A percentile compares a stretch with the other conserved stretches of the same genome.
phyloP scores from a whole-genome alignment of 2,888 invertebrate genomes.

The Parnassius apollo region DNA sequence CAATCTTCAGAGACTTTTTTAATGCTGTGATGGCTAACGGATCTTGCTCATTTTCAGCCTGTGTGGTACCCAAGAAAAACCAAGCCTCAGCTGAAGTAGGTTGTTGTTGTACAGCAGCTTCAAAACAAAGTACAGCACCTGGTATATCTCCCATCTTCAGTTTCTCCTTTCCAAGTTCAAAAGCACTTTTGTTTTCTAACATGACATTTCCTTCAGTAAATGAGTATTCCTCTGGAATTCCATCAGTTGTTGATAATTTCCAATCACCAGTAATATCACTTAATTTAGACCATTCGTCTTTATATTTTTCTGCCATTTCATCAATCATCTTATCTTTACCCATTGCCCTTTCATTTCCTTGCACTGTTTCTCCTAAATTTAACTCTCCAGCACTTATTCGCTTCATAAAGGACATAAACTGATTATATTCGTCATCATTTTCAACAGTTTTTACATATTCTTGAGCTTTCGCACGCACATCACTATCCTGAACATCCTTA shows the following conservation, averaged over 20 bases:
- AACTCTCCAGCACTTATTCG: slow-evolving; percentile 86
- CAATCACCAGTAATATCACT: slow-evolving; percentile 85
- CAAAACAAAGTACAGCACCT: slow-evolving; percentile 97
- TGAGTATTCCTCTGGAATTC: slow-evolving; percentile 84
- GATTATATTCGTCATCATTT: slow-evolving; percentile 85
- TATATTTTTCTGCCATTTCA: slow-evolving; percentile 82
- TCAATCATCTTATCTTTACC: slow-evolving; percentile 67
- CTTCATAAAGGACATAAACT: slow-evolving; percentile 93
- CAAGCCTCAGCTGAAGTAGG: slow-evolving; percentile 91
- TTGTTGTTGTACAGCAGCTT: slow-evolving; percentile 94
- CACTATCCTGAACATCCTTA: slow-evolving; percentile 47
- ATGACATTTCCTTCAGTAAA: slow-evolving; percentile 94
- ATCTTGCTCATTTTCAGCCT: slow-evolving; percentile 99
- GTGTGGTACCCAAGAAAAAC: slow-evolving; percentile 93
- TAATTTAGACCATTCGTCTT: slow-evolving; percentile 90
- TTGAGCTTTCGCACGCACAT: slow-evolving; percentile 78
- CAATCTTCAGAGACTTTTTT: slow-evolving; percentile 89
- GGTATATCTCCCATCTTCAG: slow-evolving; percentile 94
- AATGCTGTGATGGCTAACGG: slow-evolving; percentile 95
- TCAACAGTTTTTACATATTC: slow-evolving; percentile 81
- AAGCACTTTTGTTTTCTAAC: slow-evolving; percentile 87
- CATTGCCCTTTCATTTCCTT: slow-evolving; percentile 58
- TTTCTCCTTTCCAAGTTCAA: slow-evolving; percentile 92
- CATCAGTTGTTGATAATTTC: slow-evolving; percentile 80
- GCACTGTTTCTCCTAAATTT: slow-evolving; percentile 73